Evolutionary conservation across 2,888 invertebrate genomes (phyloP).

Genomic region (Catocala fraxini): DNA sequence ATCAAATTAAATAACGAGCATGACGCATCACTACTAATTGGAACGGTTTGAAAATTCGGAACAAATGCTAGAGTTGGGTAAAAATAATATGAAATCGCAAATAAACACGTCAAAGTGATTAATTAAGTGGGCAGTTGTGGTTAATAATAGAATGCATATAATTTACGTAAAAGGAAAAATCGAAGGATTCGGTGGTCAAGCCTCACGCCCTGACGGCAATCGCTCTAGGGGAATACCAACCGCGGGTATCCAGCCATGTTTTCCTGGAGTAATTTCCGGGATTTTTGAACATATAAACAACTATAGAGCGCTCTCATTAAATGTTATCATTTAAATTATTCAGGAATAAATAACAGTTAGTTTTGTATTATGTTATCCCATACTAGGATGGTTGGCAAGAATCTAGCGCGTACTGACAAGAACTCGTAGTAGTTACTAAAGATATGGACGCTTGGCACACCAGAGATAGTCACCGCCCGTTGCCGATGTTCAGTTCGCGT

Average conservation of each 20-base stretch:
- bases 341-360: background rate
- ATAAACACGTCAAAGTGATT: conserved; percentile 12
- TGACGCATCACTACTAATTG: too few relatives aligned
- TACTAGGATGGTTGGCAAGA: too few relatives aligned
- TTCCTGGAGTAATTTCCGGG: conserved; percentile 39
- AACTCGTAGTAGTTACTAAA: too few relatives aligned
- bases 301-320: conserved; percentile 3
- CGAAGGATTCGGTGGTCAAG: conserved; percentile 29
- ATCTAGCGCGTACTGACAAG: too few relatives aligned
- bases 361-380: too few relatives aligned
- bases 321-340: background rate
- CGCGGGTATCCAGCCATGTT: conserved; percentile 32
- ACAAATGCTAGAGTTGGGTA: background rate
- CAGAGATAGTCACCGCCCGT: too few relatives aligned
- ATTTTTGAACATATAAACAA: conserved; percentile 19
- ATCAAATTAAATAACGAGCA: too few relatives aligned
- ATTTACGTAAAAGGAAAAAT: conserved; percentile 41
- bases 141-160: conserved; percentile 19
- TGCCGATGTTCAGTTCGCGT: too few relatives aligned
- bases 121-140: conserved; percentile 13
- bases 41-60: too few relatives aligned
- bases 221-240: conserved; percentile 39
- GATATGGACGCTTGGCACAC: too few relatives aligned
- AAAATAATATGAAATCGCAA: conserved; percentile 7
- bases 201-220: background rate